A percentile compares a stretch with the other conserved stretches of the same genome.
These are phyloP conservation scores for Mya arenaria DNA, from an alignment of 1,140 invertebrate species.

Conservation along the genomic window DNA sequence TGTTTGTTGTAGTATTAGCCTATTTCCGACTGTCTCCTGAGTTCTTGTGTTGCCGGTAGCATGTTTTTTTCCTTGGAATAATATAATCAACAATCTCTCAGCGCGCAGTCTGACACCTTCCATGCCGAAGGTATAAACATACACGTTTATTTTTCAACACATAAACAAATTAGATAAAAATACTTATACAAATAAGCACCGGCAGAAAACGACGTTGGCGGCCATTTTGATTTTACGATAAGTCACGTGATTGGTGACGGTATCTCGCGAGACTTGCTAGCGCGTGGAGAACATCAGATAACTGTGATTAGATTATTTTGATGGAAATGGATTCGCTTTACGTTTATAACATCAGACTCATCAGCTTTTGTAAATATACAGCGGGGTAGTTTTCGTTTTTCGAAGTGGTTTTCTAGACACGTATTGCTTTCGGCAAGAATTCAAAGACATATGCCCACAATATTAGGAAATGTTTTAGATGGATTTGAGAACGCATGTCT, in stretches of 20 bases:
- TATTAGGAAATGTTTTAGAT: constrained; percentile 9
- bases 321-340: constrained; percentile 41
- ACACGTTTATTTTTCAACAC: constrained; percentile 58
- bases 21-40: too few species aligned
- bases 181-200: constrained; percentile 20
- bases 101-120: constrained; percentile 48
- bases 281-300: constrained; percentile 52
- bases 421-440: constrained; percentile 17
- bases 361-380: constrained; percentile 53
- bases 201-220: constrained; percentile 42
- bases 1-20: too few species aligned
- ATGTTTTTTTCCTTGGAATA: too few species aligned
- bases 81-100: too few species aligned
- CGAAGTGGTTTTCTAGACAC: not conserved
- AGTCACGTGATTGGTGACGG: constrained; percentile 44
- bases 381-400: constrained; percentile 24
- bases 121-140: constrained; percentile 36
- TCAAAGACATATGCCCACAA: constrained; percentile 39
- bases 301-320: constrained; percentile 56
- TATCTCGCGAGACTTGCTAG: constrained; percentile 1
- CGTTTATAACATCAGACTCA: constrained; percentile 27
- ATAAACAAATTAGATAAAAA: constrained; percentile 56
- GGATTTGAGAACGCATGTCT: constrained; percentile 12
- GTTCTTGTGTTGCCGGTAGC: too few species aligned
- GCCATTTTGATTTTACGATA: constrained; percentile 53